phyloP scores from a whole-genome alignment of 2,113 vertebrate species.

The Atrichornis clamosus region DNA sequence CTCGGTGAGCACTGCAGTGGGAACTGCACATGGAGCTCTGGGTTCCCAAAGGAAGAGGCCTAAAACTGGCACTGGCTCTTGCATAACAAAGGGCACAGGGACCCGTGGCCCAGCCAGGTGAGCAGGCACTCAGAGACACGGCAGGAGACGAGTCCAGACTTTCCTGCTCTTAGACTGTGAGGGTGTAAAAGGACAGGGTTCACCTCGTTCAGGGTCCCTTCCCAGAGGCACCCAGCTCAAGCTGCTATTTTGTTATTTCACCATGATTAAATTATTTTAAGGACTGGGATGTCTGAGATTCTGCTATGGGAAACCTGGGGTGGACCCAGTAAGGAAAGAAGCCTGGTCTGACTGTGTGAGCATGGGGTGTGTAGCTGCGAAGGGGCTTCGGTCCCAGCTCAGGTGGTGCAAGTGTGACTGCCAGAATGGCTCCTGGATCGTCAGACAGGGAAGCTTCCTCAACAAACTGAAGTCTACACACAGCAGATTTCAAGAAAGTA shows the following conservation, averaged over 20 bases:
- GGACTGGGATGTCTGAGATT: neutral
- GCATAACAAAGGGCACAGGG: neutral
- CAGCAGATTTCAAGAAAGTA: neutral
- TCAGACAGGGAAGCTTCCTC: neutral
- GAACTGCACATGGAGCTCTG: no score
- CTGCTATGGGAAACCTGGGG: neutral
- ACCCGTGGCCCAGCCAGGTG: neutral
- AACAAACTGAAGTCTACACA: neutral
- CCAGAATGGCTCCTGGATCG: neutral
- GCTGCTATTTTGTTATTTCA: neutral
- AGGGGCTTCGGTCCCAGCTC: no score
- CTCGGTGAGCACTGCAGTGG: neutral
- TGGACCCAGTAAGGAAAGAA: neutral
- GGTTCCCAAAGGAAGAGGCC: no score
- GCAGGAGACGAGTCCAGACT: neutral
- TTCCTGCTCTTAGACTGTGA: neutral
- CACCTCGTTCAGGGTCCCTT: neutral
- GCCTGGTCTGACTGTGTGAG: neutral
- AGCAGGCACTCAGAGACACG: neutral
- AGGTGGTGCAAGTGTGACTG: neutral
- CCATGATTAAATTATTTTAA: neutral
- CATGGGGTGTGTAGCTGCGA: neutral
- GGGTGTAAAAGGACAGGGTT: neutral
- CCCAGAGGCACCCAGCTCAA: neutral
- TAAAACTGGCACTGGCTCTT: neutral